phyloP scores from a whole-genome alignment of 2,113 vertebrate species.

The Gallinago undulata region DNA sequence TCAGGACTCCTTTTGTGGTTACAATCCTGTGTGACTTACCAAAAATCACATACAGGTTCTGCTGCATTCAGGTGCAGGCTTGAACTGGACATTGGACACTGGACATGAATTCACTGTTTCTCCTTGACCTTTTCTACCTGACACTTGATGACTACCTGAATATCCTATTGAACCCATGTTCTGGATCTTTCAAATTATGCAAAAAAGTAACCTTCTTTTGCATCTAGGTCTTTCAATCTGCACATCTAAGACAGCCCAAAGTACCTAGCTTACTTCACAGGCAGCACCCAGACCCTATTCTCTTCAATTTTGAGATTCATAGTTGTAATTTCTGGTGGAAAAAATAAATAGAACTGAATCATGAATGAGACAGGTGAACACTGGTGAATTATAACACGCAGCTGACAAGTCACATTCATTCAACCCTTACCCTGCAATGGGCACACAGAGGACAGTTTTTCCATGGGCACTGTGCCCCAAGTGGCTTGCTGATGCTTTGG shows the following conservation, averaged over 20 bases:
- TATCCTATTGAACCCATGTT: neutral
- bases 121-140: neutral
- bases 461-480: neutral
- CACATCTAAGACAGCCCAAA: neutral
- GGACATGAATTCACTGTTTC: neutral
- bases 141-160: neutral
- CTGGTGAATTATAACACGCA: neutral
- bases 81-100: neutral
- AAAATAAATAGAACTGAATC: neutral
- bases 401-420: neutral
- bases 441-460: neutral
- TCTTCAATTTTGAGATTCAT: neutral
- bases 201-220: neutral
- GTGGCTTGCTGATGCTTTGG: rapidly evolving
- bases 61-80: neutral
- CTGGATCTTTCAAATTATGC: neutral
- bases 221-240: neutral
- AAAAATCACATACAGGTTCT: neutral
- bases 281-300: neutral
- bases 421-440: neutral
- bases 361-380: neutral
- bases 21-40: neutral
- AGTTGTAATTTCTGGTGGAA: neutral
- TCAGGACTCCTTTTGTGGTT: neutral
- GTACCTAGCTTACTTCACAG: neutral